Percentiles rank a stretch among this genome's conserved stretches.
phyloP scores from a whole-genome alignment of 2,113 vertebrate species.

The Eubucco bourcierii region DNA sequence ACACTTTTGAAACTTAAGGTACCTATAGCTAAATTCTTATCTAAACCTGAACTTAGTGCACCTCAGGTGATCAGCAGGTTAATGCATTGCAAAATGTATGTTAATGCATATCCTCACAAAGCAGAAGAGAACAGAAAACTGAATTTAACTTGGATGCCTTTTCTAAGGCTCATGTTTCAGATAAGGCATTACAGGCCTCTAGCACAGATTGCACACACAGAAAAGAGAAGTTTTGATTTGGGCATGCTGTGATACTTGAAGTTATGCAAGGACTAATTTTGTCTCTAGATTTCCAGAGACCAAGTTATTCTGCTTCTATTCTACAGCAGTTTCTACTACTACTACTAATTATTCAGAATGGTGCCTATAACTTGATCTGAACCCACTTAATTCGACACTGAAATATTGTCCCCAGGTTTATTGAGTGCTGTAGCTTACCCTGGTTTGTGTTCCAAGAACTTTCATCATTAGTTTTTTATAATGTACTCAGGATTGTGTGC shows the following conservation, averaged over 20 bases:
- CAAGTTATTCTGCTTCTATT: background rate
- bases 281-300: background rate
- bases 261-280: background rate
- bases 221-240: background rate
- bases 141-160: background rate
- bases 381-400: background rate
- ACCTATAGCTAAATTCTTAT: background rate
- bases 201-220: background rate
- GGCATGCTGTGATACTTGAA: background rate
- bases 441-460: background rate
- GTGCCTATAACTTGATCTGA: background rate
- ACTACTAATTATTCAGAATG: background rate
- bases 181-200: background rate
- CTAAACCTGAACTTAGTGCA: background rate
- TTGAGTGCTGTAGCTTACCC: background rate
- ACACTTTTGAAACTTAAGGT: background rate
- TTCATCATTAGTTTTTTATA: background rate
- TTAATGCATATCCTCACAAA: background rate
- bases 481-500: fast-evolving
- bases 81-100: background rate
- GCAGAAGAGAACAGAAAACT: background rate
- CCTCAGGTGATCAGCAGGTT: background rate
- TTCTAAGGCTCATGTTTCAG: background rate
- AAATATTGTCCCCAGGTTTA: background rate
- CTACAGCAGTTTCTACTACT: background rate